Percentiles rank a stretch among this genome's conserved stretches.
Evolutionary conservation across 2,113 vertebrate species (phyloP).

Genomic region (Connochaetes taurinus): DNA sequence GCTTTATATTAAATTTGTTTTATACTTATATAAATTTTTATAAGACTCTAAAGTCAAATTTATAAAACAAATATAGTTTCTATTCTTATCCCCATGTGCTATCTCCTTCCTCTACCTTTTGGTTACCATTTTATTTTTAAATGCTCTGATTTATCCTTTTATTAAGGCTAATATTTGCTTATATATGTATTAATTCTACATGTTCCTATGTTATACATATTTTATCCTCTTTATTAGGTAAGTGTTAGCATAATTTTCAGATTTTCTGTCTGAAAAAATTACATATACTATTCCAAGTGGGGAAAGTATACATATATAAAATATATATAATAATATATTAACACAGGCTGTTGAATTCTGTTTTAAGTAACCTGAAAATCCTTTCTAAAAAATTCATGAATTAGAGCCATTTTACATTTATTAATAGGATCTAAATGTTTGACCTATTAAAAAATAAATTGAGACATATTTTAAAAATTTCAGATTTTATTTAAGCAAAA

Average conservation of each 20-base stretch:
- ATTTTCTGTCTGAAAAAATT: background rate
- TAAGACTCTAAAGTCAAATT: background rate
- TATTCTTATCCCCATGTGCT: background rate
- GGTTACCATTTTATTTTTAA: background rate
- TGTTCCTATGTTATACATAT: background rate
- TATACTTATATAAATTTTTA: background rate
- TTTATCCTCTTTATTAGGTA: background rate
- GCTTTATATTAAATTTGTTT: background rate
- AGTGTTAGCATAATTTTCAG: background rate
- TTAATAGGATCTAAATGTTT: background rate
- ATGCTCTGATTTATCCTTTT: background rate
- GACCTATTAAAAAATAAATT: background rate
- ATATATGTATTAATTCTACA: background rate
- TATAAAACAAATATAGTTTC: background rate
- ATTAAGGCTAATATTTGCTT: background rate
- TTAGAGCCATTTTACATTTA: background rate
- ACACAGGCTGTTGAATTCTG: background rate
- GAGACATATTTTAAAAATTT: background rate
- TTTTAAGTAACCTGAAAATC: background rate
- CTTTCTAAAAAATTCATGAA: background rate
- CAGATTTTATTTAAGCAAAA: background rate
- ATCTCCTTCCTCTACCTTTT: background rate
- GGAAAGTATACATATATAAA: background rate
- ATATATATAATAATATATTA: background rate
- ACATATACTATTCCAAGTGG: background rate